Base-by-base conservation (phyloP, 2,797 vertebrate species). In the Vultur gryphus region DNA sequence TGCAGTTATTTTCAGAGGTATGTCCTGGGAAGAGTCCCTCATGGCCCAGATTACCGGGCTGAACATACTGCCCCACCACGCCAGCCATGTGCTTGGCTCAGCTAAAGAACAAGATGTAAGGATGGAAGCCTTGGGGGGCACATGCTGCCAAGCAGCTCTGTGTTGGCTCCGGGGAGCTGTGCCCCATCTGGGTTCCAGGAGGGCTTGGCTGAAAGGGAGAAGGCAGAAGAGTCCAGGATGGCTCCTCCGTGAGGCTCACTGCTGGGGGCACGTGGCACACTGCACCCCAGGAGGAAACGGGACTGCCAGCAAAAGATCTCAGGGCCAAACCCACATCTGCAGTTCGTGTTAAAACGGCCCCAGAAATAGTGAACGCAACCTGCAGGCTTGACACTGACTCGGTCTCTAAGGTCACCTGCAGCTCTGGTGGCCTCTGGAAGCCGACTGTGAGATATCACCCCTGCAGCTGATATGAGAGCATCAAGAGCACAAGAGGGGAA, bases 61-160 rank as follows among this genome's bases (percentile, higher is more conserved):
- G 52, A 20, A 39, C 15, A 8, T 2, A 4, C 10, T 13, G 14
- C 21, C 51, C 59, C 54, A 8, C 7, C 37, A 9, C 1, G 1
- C 12, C 0, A 1, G 67, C 48, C 37, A 3, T 0, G 43, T n/a
- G 67, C 49, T 90, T 0, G 2, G 48, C 48, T 51, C 55, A 52
- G 81, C 71, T 19, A 5, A 39, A 24, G 58, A 70, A 64, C 61
- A 37, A 28, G 69, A 33, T 2, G 23, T 28, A 23, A 77, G 49
- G 72, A n/a, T 37, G 51, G 54, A 49, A 44, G 7, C n/a, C 33
- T 7, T 13, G 33, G 29, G 62, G 83, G 35, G 6, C 29, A 35
- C 0, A 3, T 14, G 33, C 66, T 51, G 67, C 72, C 4, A 9
- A 26, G 31, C 49, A 41, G 37, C 57, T 65, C 26, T 0, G 0